phyloP scores from a whole-genome alignment of 2,888 invertebrate species.

The Tiliacea aurago region DNA sequence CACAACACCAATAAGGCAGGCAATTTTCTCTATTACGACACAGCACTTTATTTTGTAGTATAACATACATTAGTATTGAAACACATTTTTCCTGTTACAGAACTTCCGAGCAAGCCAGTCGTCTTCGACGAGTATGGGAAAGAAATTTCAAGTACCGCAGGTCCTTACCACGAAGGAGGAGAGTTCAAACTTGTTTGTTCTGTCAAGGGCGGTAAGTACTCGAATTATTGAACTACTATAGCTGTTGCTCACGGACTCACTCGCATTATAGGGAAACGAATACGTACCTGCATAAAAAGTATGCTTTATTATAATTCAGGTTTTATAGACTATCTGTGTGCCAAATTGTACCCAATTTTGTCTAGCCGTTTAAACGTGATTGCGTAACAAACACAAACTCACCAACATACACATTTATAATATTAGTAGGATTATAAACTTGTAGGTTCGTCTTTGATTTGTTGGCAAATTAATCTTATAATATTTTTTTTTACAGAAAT shows the following conservation, averaged over 20 bases:
- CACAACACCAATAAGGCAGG: neutral
- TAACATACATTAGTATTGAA: slow-evolving; percentile 25
- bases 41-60: neutral
- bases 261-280: neutral
- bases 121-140: slow-evolving; percentile 93
- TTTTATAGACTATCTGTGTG: neutral
- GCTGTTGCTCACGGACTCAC: neutral
- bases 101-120: slow-evolving; percentile 93
- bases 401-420: neutral
- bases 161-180: slow-evolving; percentile 94
- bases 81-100: slow-evolving; percentile 87
- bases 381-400: neutral
- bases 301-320: neutral
- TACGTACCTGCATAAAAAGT: neutral
- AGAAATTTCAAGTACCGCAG: slow-evolving; percentile 91
- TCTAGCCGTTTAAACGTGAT: neutral
- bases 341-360: fast-evolving
- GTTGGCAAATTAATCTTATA: neutral
- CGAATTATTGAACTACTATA: neutral
- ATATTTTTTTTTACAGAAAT: slow-evolving; percentile 16
- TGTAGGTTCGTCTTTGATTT: neutral
- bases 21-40: slow-evolving; percentile 2
- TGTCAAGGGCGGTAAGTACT: slow-evolving; percentile 92
- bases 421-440: neutral
- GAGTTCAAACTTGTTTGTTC: slow-evolving; percentile 94